phyloP scores from a whole-genome alignment of 2,888 invertebrate genomes.

The Parelbella ahira region DNA sequence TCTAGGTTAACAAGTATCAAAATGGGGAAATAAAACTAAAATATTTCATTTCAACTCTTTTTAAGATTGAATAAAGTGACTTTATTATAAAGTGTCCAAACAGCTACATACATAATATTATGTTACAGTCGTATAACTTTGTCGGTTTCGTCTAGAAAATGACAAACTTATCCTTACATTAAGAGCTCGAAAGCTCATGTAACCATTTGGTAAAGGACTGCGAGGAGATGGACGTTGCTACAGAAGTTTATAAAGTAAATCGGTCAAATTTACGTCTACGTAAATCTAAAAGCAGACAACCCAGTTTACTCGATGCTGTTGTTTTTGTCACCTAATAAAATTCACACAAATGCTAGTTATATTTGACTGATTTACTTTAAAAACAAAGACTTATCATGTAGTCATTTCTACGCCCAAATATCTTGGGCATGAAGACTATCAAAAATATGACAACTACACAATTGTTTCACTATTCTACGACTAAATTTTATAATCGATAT shows the following conservation, averaged over 20 bases:
- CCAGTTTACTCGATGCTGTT: no score
- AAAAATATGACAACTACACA: constrained; percentile 4
- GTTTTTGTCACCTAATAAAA: no score
- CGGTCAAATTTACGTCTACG: no score
- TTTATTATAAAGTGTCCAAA: constrained; percentile 36
- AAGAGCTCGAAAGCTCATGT: constrained; percentile 26
- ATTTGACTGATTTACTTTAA: no score
- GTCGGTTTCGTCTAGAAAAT: constrained; percentile 66
- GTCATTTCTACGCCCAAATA: constrained; percentile 66
- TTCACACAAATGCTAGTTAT: no score
- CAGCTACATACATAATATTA: constrained; percentile 30
- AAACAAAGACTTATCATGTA: no score
- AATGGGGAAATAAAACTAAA: constrained; percentile 29
- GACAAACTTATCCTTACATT: constrained; percentile 53
- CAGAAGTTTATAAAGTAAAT: no score
- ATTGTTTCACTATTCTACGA: background rate
- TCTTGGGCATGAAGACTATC: constrained; percentile 67
- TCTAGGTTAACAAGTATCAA: no score
- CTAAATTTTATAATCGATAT: no score
- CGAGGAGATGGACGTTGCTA: background rate
- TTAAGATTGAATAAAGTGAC: constrained; percentile 29
- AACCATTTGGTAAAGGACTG: constrained; percentile 16
- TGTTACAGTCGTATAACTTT: constrained; percentile 47
- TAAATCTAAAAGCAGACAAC: no score
- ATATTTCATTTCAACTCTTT: constrained; percentile 27